Base-by-base conservation (phyloP, 1,140 invertebrate genomes). In the Bombus waltoni region DNA sequence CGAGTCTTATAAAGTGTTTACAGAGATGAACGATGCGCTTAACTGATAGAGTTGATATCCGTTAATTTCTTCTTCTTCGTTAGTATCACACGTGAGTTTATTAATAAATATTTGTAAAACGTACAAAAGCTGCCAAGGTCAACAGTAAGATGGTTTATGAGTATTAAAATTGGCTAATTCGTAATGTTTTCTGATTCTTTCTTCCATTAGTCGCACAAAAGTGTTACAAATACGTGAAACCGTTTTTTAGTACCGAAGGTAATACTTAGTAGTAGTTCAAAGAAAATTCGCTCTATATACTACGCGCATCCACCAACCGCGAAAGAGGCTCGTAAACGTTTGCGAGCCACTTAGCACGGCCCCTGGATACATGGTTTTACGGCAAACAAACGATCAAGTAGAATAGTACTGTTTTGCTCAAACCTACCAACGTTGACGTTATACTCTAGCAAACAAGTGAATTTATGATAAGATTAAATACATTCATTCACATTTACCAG, bases 381-480 rank as follows among this genome's bases (percentile, higher is more conserved):
- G 25, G 0, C 13, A 40, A 71, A 71, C 25, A 28, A 28, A 28
- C 68, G 11, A 40, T 71, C 28, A 71, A 25, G 25, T 40, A 40
- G 68, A 71, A 71, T 28, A 71, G 9, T 2, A 71, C 4, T 72
- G 3, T 42, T 42, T 42, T 73, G 28, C 40, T 73, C 40, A 42
- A 40, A 73, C 13, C 15, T 73, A 44, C 11, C 40, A 73, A n/a
- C 40, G 1, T 32, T 8, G 40, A n/a, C 40, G 25, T 72, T 42
- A 72, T 72, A 72, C 8, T 42, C 13, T 42, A 42, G 28, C 28
- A n/a, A 73, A 42, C 40, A 25, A 73, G 9, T 42, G 40, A 73
- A 40, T 42, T 73, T 42, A 18, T 9, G 28, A n/a, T 44, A n/a
- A 73, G 40, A 73, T 72, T 72, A 72, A 71, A 28, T 75, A 57